These are phyloP conservation scores for Catostomus latipinnis DNA, from an alignment of 2,797 vertebrate species.

Conservation along the genomic window DNA sequence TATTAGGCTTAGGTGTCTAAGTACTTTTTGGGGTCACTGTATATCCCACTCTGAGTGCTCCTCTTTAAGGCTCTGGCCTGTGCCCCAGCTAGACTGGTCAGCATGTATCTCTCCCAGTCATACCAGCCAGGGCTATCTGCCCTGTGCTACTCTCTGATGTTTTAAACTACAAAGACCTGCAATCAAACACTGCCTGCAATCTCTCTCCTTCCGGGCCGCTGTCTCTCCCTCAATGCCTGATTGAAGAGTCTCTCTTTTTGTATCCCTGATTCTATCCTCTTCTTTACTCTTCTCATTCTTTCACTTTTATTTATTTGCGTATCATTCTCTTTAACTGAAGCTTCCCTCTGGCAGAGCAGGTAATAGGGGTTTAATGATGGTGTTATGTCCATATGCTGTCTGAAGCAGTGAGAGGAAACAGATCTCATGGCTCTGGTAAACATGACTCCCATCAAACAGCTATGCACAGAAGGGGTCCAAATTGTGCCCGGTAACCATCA, in stretches of 20 bases:
- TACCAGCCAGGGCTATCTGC: constrained; percentile 58
- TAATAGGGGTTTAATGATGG: constrained; percentile 42
- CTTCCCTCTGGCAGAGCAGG: constrained; percentile 1
- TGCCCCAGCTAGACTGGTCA: neutral
- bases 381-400: constrained; percentile 36
- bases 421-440: constrained; percentile 19
- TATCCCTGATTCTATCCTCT: neutral
- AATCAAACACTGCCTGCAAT: constrained; percentile 62
- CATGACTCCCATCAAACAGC: constrained; percentile 24
- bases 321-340: neutral
- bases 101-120: constrained; percentile 56
- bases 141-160: constrained; percentile 55
- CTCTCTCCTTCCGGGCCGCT: constrained; percentile 25
- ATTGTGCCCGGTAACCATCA: too few species aligned
- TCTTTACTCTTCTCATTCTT: neutral
- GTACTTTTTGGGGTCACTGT: too few species aligned
- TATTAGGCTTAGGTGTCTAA: too few species aligned
- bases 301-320: neutral
- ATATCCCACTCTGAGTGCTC: too few species aligned
- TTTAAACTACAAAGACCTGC: constrained; percentile 57
- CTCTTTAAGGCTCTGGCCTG: neutral
- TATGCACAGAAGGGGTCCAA: neutral
- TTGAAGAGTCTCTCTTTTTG: neutral
- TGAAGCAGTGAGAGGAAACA: constrained; percentile 40
- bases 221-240: constrained; percentile 16